phyloP scores from a whole-genome alignment of 2,888 invertebrate genomes.

The Pemphredon lugubris region DNA sequence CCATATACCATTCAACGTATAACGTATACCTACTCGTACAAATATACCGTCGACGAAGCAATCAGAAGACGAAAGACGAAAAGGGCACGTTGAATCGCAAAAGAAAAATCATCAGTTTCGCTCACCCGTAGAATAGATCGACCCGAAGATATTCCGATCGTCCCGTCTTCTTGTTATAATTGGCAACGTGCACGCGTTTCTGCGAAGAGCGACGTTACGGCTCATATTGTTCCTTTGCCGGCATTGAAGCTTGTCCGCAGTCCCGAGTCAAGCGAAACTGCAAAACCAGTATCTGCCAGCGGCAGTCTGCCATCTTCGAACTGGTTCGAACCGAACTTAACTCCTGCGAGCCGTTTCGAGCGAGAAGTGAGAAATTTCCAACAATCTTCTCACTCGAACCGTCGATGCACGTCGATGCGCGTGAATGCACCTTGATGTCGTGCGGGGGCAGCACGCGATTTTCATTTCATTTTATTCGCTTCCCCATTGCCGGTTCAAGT shows the following conservation, averaged over 20 bases:
- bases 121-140: constrained; percentile 34
- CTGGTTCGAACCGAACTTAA: constrained; percentile 1
- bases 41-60: too few species aligned
- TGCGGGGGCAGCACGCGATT: constrained; percentile 17
- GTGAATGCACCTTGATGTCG: constrained; percentile 21
- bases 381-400: constrained; percentile 21
- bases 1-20: too few species aligned
- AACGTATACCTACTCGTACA: too few species aligned
- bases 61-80: too few species aligned
- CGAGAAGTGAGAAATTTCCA: constrained; percentile 45
- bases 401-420: background rate
- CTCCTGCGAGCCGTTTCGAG: too few species aligned
- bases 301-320: constrained; percentile 68
- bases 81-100: too few species aligned
- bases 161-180: constrained; percentile 8
- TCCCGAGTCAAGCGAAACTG: constrained; percentile 61
- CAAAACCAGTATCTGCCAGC: constrained; percentile 52
- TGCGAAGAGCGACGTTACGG: constrained; percentile 54
- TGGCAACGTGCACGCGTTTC: constrained; percentile 35
- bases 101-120: constrained; percentile 25
- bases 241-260: constrained; percentile 40
- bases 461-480: background rate
- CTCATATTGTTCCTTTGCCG: constrained; percentile 66
- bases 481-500: too few species aligned
- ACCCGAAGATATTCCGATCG: constrained; percentile 18